phyloP scores from a whole-genome alignment of 2,888 invertebrate species.

The Salticus scenicus region DNA sequence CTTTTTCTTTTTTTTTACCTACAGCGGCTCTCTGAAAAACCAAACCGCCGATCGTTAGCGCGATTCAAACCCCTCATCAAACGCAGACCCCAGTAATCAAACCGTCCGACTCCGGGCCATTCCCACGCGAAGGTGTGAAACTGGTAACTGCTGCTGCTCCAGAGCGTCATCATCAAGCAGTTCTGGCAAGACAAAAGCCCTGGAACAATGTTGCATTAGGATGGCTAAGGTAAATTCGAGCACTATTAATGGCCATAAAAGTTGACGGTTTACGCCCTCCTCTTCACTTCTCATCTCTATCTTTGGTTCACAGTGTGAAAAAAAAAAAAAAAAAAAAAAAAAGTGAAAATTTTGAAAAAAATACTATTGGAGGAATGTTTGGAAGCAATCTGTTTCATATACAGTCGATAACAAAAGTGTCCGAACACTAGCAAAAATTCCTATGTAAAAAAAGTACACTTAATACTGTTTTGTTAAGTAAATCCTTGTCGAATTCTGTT shows the following conservation, averaged over 20 bases:
- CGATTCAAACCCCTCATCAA: constrained; percentile 51
- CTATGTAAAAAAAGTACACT: too few species aligned
- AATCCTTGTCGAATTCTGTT: too few species aligned
- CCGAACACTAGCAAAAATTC: too few species aligned
- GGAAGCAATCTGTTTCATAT: too few species aligned
- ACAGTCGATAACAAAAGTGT: too few species aligned
- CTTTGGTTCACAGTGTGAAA: too few species aligned
- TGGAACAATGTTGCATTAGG: constrained; percentile 7
- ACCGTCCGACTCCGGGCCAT: constrained; percentile 8
- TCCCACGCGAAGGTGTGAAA: constrained; percentile 19
- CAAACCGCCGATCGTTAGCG: constrained; percentile 63
- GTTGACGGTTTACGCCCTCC: not conserved
- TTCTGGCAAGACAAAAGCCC: constrained; percentile 15
- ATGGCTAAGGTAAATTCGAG: not conserved
- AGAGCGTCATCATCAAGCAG: not conserved
- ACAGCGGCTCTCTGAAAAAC: constrained; percentile 29
- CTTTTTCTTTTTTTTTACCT: constrained; percentile 25
- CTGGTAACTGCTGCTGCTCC: not conserved
- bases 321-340: too few species aligned
- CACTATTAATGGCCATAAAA: constrained; percentile 15
- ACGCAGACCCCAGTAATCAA: constrained; percentile 15
- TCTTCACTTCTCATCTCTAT: too few species aligned
- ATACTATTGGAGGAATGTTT: too few species aligned
- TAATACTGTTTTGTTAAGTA: too few species aligned
- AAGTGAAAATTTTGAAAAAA: too few species aligned